phyloP scores from a whole-genome alignment of 2,113 vertebrate species.

The Formicarius rufipectus region DNA sequence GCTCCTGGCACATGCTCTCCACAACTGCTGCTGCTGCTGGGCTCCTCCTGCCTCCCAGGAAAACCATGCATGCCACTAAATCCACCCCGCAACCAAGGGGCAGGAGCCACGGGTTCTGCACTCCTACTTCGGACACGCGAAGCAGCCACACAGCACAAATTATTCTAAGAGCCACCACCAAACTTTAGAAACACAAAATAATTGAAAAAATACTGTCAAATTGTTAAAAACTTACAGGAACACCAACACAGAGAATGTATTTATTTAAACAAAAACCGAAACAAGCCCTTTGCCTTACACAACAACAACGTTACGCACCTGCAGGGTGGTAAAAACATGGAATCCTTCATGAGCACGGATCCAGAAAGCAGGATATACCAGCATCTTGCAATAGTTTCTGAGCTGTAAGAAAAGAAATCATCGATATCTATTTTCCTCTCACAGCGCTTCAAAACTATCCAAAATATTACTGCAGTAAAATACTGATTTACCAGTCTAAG shows the following conservation, averaged over 20 bases:
- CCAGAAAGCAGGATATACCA: constrained; percentile 97
- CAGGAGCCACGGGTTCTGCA: background rate
- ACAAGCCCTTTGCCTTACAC: background rate
- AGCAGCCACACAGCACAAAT: background rate
- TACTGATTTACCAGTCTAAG: background rate
- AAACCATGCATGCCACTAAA: background rate
- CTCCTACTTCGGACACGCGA: fast-evolving
- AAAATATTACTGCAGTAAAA: background rate
- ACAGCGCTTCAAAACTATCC: background rate
- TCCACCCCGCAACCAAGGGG: background rate
- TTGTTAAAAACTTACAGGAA: background rate
- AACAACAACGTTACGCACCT: constrained; percentile 79
- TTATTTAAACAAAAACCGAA: background rate
- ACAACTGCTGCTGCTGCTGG: background rate
- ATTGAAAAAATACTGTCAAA: fast-evolving
- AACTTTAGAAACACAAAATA: background rate
- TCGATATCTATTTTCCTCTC: background rate
- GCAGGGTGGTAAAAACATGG: constrained; percentile 93
- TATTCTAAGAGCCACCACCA: background rate
- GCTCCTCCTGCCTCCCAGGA: background rate
- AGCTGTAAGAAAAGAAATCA: constrained; percentile 74
- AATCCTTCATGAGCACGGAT: constrained; percentile 95
- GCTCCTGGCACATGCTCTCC: background rate
- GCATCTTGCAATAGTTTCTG: constrained; percentile 89
- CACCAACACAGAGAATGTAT: fast-evolving